Evolutionary conservation across 2,888 invertebrate species (phyloP), one percentile per base, ranked within the genome.

Genomic region (Leptinotarsa rubiginosa): DNA sequence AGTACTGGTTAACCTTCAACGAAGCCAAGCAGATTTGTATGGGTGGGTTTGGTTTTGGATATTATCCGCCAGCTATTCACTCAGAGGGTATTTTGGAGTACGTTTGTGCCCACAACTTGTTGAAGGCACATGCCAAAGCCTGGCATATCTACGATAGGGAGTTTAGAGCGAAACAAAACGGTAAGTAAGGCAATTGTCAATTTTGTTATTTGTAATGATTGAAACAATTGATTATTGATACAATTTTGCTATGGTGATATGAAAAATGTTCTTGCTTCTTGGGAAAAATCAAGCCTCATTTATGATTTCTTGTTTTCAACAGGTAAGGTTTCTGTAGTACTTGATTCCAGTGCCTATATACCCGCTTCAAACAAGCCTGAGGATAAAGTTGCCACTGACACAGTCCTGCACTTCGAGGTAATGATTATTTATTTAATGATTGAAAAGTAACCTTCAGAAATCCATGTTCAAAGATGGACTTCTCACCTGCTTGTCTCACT

Each of bases 71-170:
- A 3, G 84, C 80, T 3, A 75, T 90, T 50, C 79, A 82, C 20
- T 56, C 77, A 10, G 74, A 75, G 64, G 91, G 91, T 3, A 81
- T 89, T 22, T 91, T 89, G 0, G 90, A 90, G 65, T 94, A 94
- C 84, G 84, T 90, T 68, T 92, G 92, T 75, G 88, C 88, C 0
- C 92, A 93, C 82, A 91, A 92, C 81, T 86, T 92, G 70, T 84
- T 94, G 18, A 86, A 91, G 74, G 91, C 92, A 1, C 94, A 94
- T 84, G 92, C 92, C 0, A 89, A 88, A 70, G 92, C 89, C 1
- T 94, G 92, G 83, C 89, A 89, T 69, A 83, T 92, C 50, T 93
- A 93, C 83, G 88, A 92, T 72, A 86, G 88, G 52, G 87, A 90
- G 79, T 93, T 90, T 81, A 87, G 89, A 78, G 52, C 73, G 4